Conservation (phyloP, 2,888 invertebrate species). For the Drosophila kuntzei region DNA sequence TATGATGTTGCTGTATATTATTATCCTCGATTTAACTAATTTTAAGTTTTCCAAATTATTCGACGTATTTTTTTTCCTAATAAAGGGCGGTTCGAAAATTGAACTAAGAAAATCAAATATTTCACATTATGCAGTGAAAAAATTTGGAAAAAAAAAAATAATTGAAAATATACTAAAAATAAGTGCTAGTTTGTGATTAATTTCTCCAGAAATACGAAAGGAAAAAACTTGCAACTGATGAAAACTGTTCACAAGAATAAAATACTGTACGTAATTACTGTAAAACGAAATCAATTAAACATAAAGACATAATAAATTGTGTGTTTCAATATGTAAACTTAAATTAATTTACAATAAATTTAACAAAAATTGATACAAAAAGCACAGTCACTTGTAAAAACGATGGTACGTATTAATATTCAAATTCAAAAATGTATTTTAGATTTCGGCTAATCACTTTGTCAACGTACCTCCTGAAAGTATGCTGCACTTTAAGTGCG, state of each 20-base stretch:
- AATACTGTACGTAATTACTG: constrained; percentile 48
- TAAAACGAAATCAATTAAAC: constrained; percentile 72
- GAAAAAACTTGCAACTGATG: constrained; percentile 43
- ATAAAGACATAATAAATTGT: constrained; percentile 58
- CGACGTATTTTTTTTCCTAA: constrained; percentile 23
- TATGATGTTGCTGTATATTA: constrained; percentile 50
- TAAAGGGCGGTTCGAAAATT: constrained; percentile 14
- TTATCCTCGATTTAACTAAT: constrained; percentile 70
- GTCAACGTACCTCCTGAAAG: constrained; percentile 9
- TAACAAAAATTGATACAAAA: constrained; percentile 53
- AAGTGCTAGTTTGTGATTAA: constrained; percentile 67
- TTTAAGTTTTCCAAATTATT: constrained; percentile 61
- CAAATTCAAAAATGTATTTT: not conserved
- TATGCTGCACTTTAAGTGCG: constrained; percentile 5
- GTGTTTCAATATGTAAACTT: constrained; percentile 71
- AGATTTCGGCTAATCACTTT: not conserved
- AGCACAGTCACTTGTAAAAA: not conserved
- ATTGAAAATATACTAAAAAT: constrained; percentile 15
- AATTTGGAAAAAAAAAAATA: constrained; percentile 26
- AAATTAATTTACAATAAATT: constrained; percentile 65
- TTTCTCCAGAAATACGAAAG: constrained; percentile 41
- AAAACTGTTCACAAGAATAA: constrained; percentile 64
- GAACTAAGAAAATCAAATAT: constrained; percentile 2
- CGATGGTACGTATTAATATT: not conserved
- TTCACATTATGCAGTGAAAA: constrained; percentile 34